Conservation (phyloP, 2,888 invertebrate genomes). For the Lasioglossum oenotherae region DNA sequence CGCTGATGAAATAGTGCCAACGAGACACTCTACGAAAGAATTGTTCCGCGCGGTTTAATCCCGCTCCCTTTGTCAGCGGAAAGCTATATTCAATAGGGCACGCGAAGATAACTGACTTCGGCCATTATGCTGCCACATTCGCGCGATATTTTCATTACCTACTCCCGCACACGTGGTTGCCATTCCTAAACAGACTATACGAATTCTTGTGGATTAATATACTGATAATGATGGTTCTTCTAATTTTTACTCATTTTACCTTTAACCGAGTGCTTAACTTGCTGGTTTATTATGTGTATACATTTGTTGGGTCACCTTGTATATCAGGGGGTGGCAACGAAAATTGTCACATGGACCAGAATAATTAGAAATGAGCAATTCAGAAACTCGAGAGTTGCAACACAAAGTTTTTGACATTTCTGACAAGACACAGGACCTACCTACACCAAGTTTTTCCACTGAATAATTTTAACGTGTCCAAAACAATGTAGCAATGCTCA, state of each 20-base stretch:
- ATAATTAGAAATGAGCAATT: background rate
- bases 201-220: background rate
- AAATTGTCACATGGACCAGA: background rate
- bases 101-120: background rate
- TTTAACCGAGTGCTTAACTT: background rate
- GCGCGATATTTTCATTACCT: background rate
- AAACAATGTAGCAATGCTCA: background rate
- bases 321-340: background rate
- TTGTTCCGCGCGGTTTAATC: background rate
- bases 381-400: background rate
- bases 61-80: background rate
- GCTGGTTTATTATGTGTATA: background rate
- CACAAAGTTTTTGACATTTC: too few relatives aligned
- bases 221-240: background rate
- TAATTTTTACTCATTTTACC: background rate
- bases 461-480: background rate
- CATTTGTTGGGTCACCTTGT: background rate
- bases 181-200: background rate
- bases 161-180: background rate
- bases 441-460: background rate
- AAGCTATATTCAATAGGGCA: background rate
- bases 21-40: constrained; percentile 7
- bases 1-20: background rate
- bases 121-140: background rate
- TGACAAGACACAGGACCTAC: too few relatives aligned